Evolutionary conservation across 2,113 vertebrate species (phyloP).

Genomic region (Oxyruncus cristatus): DNA sequence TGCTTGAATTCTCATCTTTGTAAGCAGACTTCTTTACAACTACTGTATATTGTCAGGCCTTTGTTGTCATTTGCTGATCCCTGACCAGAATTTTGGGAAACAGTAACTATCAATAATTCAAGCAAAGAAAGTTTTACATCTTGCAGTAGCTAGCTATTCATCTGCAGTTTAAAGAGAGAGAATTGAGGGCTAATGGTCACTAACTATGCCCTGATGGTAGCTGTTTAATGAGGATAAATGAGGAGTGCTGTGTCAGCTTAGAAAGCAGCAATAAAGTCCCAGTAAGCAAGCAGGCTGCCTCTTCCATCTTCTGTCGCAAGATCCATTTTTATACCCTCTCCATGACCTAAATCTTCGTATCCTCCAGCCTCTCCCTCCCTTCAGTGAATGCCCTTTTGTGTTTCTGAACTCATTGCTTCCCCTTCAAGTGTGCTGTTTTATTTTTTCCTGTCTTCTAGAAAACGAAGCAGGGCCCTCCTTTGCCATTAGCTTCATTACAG

Average conservation of each 20-base stretch:
- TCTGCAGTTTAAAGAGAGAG: not conserved
- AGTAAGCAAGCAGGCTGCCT: not conserved
- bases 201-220: not conserved
- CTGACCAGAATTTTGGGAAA: not conserved
- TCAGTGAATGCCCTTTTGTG: not conserved
- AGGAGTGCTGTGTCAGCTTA: not conserved
- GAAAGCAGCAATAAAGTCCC: not conserved
- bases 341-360: conserved; percentile 5
- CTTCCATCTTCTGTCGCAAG: not conserved
- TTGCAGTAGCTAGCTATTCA: not conserved
- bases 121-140: not conserved
- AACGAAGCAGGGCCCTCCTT: not conserved
- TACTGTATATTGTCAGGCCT: not conserved
- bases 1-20: not conserved
- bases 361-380: not conserved
- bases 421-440: not conserved
- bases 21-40: not conserved
- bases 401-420: not conserved
- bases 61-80: not conserved
- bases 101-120: not conserved
- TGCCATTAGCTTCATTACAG: not conserved
- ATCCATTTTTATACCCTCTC: conserved; percentile 9
- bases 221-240: conserved; percentile 42
- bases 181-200: not conserved
- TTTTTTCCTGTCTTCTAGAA: not conserved